Evolutionary conservation across 2,888 invertebrate genomes (phyloP).

Genomic region (Eupithecia abbreviata): DNA sequence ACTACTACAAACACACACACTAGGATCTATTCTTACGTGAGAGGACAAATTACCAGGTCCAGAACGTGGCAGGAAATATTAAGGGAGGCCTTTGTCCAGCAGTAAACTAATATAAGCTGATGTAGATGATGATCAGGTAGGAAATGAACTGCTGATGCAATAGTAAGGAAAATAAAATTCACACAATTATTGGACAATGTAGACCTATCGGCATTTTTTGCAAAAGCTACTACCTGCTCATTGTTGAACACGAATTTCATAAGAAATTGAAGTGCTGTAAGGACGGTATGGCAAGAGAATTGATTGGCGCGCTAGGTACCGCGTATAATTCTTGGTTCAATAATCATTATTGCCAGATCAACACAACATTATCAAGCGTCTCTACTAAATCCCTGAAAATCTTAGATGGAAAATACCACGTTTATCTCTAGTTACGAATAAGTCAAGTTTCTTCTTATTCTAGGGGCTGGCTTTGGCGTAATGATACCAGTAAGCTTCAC

Average conservation of each 20-base stretch:
- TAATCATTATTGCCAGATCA: too few relatives aligned
- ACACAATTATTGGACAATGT: not conserved
- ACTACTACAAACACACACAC: too few relatives aligned
- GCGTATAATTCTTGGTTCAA: not conserved
- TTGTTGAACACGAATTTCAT: not conserved
- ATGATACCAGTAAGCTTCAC: conserved; percentile 89
- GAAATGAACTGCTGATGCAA: too few relatives aligned
- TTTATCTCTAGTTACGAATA: not conserved
- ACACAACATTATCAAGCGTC: not conserved
- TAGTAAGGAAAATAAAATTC: not conserved
- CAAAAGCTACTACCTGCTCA: not conserved
- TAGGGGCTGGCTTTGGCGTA: conserved; percentile 88
- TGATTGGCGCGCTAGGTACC: not conserved
- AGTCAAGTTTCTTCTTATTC: conserved; percentile 33
- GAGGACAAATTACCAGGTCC: not conserved
- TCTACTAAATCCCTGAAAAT: not conserved
- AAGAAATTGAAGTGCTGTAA: not conserved
- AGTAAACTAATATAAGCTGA: too few relatives aligned
- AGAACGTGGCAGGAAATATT: too few relatives aligned
- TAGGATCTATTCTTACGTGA: not conserved
- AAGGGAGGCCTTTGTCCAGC: too few relatives aligned
- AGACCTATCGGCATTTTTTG: not conserved
- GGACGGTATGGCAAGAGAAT: not conserved
- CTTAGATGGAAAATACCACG: not conserved
- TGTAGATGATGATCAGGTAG: too few relatives aligned